Base-by-base conservation (phyloP, 2,888 invertebrate species). In the Zygogramma bicolorata region DNA sequence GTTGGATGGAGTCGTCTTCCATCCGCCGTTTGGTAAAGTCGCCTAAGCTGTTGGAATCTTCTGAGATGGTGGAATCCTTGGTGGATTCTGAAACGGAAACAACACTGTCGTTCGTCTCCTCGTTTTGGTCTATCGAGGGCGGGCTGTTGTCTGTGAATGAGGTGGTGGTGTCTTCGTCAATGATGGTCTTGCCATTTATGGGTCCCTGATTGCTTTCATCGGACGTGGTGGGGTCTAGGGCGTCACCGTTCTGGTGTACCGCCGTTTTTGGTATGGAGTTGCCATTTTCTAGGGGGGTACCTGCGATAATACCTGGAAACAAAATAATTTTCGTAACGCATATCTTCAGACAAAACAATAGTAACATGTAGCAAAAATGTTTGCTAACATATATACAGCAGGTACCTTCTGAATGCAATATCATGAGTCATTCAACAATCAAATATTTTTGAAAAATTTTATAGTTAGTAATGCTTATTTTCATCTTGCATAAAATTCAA, bases 131-230 rank as follows among this genome's bases (percentile, higher is more conserved):
- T 61, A 85, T 82, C 29, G 86, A 86, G 73, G 90, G 91, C 63
- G 90, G 93, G 58, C 93, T 93, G 86, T 94, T 93, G 85, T 93
- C 93, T 70, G 93, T 93, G 87, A 92, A 93, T 25, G 93, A 93
- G 74, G 93, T 92, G 79, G 91, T 90, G 57, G 93, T 93, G 85
- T 93, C 93, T 84, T 91, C 93, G 82, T 92, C 92, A 71, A 91
- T 89, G 78, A 91, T 90, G 53, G 77, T 74, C 57, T 70, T 76
- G 18, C 75, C 77, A 62, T 73, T 78, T n/a, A 73, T 91, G 3
- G 78, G 79, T 85, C 94, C 95, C 78, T 93, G 91, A 87, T 94
- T 94, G 84, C 95, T 95, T 86, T 95, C 95, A 85, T 95, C 95
- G 61, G 92, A 92, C 73, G 87, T 87, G 75, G 87, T 85, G 10